These are phyloP conservation scores for Balearica regulorum DNA, from an alignment of 2,797 vertebrate species.

Conservation along the genomic window DNA sequence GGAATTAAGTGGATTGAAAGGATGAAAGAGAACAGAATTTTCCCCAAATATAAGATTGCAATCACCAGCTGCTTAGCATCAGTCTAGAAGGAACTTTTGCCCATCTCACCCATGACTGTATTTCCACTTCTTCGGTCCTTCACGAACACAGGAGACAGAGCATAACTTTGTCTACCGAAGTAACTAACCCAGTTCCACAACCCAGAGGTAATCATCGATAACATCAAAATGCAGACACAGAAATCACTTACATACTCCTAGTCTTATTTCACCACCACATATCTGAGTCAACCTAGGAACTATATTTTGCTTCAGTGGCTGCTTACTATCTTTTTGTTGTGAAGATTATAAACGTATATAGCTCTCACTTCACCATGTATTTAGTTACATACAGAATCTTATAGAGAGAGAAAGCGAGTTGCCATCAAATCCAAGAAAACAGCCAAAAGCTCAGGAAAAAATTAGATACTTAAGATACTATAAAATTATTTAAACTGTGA, in stretches of 20 bases:
- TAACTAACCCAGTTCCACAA: not conserved
- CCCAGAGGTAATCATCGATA: not conserved
- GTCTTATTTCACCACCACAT: not conserved
- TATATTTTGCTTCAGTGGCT: not conserved
- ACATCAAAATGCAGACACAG: accelerated
- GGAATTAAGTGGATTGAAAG: not conserved
- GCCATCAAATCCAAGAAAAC: not conserved
- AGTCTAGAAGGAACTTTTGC: not conserved
- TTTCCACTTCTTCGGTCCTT: not conserved
- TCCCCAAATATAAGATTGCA: not conserved
- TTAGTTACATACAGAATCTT: not conserved
- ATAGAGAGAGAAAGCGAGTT: not conserved
- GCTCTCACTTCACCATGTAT: not conserved
- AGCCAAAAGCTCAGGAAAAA: not conserved
- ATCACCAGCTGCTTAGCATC: not conserved
- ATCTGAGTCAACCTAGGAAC: not conserved
- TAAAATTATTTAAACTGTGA: not conserved
- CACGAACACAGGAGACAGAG: not conserved
- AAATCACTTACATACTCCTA: not conserved
- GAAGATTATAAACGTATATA: not conserved
- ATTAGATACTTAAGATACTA: not conserved
- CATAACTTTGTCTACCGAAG: not conserved
- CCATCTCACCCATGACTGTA: not conserved
- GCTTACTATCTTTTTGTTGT: not conserved
- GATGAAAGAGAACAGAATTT: not conserved